Percentiles rank a stretch among this genome's conserved stretches.
Evolutionary conservation across 2,797 vertebrate species (phyloP).

Genomic region (Cercopithecus petaurista): DNA sequence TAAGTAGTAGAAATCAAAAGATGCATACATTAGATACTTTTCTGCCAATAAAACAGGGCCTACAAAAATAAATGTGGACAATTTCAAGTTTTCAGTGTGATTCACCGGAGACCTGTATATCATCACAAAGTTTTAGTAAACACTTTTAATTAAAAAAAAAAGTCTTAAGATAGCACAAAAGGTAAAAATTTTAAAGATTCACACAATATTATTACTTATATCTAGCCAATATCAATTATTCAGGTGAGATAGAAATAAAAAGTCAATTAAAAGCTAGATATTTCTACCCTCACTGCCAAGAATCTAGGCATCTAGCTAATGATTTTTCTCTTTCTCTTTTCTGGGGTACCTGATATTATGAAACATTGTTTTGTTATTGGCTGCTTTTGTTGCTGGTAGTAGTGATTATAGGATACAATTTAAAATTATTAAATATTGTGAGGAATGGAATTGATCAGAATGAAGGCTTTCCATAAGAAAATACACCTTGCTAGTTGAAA

Average conservation of each 20-base stretch:
- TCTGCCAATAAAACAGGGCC: neutral
- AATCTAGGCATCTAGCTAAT: neutral
- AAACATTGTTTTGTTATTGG: neutral
- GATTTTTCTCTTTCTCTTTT: neutral
- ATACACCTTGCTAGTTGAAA: constrained; percentile 60
- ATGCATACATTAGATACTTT: neutral
- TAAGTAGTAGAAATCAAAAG: neutral
- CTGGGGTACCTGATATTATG: neutral
- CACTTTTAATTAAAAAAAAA: neutral
- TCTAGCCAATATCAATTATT: neutral
- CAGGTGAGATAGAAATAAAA: neutral
- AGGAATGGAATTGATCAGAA: neutral
- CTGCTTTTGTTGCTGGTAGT: neutral
- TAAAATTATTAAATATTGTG: neutral
- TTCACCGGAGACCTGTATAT: neutral
- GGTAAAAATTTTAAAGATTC: neutral
- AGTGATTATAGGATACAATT: neutral
- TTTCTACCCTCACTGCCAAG: neutral
- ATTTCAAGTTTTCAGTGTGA: neutral
- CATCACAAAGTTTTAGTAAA: neutral
- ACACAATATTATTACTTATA: neutral
- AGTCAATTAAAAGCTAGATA: neutral
- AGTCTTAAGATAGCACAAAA: neutral
- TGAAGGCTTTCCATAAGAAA: constrained; percentile 46
- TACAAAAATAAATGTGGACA: neutral